Percentiles rank a stretch among this genome's conserved stretches.
These are phyloP conservation scores for Mirza zaza DNA, from an alignment of 2,113 vertebrate species.

Conservation along the genomic window DNA sequence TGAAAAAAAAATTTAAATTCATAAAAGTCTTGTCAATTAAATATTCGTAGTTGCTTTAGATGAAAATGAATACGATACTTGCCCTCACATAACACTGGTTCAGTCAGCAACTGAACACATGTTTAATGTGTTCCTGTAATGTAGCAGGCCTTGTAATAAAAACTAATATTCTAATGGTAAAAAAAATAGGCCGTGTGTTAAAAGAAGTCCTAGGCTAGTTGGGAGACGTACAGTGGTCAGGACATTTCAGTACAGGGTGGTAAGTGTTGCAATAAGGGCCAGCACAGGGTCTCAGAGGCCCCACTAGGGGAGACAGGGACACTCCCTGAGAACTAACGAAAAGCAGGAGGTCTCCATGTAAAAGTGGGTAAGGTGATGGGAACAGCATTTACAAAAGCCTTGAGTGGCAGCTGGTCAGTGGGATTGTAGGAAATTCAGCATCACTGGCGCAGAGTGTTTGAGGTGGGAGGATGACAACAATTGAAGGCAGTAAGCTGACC, in stretches of 20 bases:
- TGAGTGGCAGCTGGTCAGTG: not conserved
- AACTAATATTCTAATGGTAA: not conserved
- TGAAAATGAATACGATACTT: not conserved
- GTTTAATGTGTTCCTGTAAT: not conserved
- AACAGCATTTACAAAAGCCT: not conserved
- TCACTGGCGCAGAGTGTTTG: not conserved
- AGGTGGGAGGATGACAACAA: not conserved
- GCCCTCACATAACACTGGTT: not conserved
- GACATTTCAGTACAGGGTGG: not conserved
- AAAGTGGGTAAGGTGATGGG: not conserved
- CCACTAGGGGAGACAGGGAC: not conserved
- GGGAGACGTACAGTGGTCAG: not conserved
- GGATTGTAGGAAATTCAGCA: not conserved
- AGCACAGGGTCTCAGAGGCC: not conserved
- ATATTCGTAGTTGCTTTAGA: not conserved
- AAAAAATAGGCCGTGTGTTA: not conserved
- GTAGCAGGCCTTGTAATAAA: not conserved
- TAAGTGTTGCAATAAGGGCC: not conserved
- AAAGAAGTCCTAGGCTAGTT: not conserved
- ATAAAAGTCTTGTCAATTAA: not conserved
- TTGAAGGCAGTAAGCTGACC: not conserved
- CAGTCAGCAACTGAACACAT: not conserved
- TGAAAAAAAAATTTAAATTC: not conserved
- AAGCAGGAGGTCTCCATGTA: not conserved
- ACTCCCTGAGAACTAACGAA: not conserved